Conservation (phyloP, 2,797 vertebrate genomes). For the Anolis apletophallus region DNA sequence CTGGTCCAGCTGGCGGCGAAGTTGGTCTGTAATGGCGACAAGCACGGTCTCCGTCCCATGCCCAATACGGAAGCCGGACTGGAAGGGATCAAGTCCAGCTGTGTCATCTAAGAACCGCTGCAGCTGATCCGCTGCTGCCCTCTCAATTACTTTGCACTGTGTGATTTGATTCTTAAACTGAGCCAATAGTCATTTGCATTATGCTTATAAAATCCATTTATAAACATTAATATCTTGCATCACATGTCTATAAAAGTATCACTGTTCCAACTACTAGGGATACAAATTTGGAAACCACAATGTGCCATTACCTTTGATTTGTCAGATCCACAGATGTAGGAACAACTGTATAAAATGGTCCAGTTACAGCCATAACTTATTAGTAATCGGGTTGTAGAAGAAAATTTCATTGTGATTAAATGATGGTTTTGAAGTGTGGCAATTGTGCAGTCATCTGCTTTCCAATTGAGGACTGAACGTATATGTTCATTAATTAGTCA, state of each 20-base stretch:
- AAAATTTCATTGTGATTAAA: background rate
- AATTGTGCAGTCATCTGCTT: background rate
- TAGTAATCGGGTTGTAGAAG: background rate
- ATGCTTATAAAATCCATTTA: background rate
- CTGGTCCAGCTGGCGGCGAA: too few species aligned
- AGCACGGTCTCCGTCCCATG: too few species aligned
- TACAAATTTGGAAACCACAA: background rate
- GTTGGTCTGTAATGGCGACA: too few species aligned
- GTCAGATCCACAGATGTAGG: background rate
- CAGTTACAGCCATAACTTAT: constrained; percentile 20
- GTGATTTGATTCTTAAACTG: background rate
- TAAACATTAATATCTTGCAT: background rate
- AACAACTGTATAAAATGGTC: background rate
- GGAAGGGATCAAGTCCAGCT: too few species aligned
- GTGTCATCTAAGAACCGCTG: too few species aligned
- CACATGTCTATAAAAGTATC: background rate
- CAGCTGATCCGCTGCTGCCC: too few species aligned
- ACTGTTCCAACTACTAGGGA: background rate
- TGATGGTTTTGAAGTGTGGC: background rate
- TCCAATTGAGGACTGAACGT: background rate
- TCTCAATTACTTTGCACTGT: too few species aligned
- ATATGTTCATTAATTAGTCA: background rate
- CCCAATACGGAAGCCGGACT: too few species aligned
- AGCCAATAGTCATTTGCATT: background rate
- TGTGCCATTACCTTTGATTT: background rate